A percentile compares a stretch with the other conserved stretches of the same genome.
These are phyloP conservation scores for Pica pica DNA, from an alignment of 2,113 vertebrate species.

Conservation along the genomic window DNA sequence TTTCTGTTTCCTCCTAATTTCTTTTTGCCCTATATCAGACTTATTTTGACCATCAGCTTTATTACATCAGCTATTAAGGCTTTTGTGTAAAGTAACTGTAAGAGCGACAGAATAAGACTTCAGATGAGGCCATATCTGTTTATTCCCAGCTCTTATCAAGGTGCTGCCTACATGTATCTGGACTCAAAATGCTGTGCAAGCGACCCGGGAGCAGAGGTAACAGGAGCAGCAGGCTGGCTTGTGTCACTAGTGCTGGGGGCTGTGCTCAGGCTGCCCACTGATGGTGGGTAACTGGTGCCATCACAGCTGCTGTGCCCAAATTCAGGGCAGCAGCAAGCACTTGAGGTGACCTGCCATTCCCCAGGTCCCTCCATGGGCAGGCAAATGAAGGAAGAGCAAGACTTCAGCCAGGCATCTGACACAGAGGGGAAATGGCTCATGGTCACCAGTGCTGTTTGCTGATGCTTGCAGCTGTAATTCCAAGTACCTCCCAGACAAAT, in stretches of 20 bases:
- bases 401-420: not conserved
- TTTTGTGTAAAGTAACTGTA: not conserved
- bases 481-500: not conserved
- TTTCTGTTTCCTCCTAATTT: not conserved
- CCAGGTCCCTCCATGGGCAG: not conserved
- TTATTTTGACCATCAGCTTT: not conserved
- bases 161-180: fast-evolving
- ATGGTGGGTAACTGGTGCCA: not conserved
- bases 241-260: not conserved
- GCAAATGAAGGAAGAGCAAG: not conserved
- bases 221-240: not conserved
- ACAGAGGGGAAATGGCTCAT: not conserved
- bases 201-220: fast-evolving
- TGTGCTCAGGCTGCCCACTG: not conserved
- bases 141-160: not conserved
- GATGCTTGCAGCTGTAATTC: not conserved
- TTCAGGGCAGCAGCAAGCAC: not conserved
- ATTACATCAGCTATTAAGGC: not conserved
- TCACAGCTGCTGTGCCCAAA: not conserved
- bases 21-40: not conserved
- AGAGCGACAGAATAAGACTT: not conserved
- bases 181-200: not conserved
- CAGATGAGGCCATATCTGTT: not conserved
- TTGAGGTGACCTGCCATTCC: not conserved
- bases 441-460: fast-evolving